Conservation (phyloP, 64 coral and sea anemone genomes). For the Montipora cactus region DNA sequence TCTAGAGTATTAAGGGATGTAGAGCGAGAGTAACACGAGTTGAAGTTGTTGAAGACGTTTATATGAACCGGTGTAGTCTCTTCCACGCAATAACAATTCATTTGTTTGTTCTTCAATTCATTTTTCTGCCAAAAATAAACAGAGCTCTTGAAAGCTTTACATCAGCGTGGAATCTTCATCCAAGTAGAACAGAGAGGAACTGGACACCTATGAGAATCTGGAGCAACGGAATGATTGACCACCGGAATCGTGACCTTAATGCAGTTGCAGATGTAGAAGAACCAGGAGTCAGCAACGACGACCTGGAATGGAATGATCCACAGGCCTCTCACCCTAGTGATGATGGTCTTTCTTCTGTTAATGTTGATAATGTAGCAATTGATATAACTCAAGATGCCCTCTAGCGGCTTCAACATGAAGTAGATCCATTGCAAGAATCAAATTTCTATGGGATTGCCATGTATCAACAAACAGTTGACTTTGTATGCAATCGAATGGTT, state of each 20-base stretch:
- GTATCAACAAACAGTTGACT: background rate
- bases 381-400: too few species aligned
- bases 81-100: background rate
- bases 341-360: background rate
- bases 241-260: background rate
- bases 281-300: background rate
- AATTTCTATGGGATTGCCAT: too few species aligned
- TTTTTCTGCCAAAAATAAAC: conserved; percentile 47
- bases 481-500: too few species aligned
- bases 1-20: too few species aligned
- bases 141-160: conserved; percentile 1
- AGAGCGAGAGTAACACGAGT: too few species aligned
- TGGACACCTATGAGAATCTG: conserved; percentile 66
- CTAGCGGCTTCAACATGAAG: too few species aligned
- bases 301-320: conserved; percentile 53
- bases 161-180: conserved; percentile 36
- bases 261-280: conserved; percentile 29
- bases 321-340: background rate
- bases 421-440: too few species aligned
- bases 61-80: too few species aligned
- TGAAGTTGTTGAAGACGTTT: too few species aligned
- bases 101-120: conserved; percentile 43
- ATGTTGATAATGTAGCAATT: too few species aligned
- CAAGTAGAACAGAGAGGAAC: conserved; percentile 7
- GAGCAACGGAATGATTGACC: conserved; percentile 62